A percentile compares a stretch with the other conserved stretches of the same genome.
These are phyloP conservation scores for Engraulis encrasicolus DNA, from an alignment of 2,113 vertebrate genomes.

Conservation along the genomic window DNA sequence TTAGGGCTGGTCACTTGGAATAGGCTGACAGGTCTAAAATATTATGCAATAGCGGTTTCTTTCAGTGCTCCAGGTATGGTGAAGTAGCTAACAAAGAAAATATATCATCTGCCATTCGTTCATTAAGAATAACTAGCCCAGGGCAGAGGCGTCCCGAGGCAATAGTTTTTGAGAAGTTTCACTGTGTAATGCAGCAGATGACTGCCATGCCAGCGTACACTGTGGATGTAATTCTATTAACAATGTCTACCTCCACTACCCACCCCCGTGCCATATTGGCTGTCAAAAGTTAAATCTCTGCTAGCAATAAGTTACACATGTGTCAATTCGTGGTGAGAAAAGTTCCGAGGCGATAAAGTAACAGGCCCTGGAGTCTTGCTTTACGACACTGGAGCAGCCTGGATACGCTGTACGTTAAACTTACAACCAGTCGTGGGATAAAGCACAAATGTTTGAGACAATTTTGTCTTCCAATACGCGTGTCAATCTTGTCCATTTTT, in stretches of 20 bases:
- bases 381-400: not conserved
- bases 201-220: not conserved
- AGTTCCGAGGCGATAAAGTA: not conserved
- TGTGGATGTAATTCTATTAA: constrained; percentile 21
- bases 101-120: not conserved
- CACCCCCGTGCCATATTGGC: not conserved
- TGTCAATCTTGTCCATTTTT: not conserved
- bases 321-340: constrained; percentile 9
- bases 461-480: not conserved
- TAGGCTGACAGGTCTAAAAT: not conserved
- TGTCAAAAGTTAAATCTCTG: not conserved
- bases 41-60: not conserved
- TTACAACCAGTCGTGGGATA: not conserved
- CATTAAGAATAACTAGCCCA: not conserved
- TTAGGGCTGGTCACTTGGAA: not conserved
- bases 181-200: not conserved
- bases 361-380: constrained; percentile 17
- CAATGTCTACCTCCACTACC: constrained; percentile 15
- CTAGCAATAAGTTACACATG: constrained; percentile 7
- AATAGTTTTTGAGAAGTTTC: not conserved
- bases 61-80: not conserved
- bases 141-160: not conserved
- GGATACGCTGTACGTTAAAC: not conserved
- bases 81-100: constrained; percentile 2
- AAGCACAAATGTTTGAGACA: not conserved